Evolutionary conservation across 2,888 invertebrate genomes (phyloP).

Genomic region (Lomographa bimaculata): DNA sequence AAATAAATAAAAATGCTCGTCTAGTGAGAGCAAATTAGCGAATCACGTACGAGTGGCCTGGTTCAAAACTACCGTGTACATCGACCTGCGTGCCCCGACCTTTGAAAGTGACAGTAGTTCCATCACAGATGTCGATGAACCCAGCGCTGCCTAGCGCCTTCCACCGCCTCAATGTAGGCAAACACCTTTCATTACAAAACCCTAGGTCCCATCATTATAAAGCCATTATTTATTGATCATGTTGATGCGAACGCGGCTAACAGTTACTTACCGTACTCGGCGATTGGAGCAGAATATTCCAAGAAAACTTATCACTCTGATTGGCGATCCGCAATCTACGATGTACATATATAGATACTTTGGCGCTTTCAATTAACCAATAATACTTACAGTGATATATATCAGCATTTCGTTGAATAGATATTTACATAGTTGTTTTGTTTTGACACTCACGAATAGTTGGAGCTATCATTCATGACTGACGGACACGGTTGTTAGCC

Average conservation of each 20-base stretch:
- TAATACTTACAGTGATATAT: no score
- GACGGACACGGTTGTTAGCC: slow-evolving; percentile 9
- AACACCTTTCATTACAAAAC: slow-evolving; percentile 63
- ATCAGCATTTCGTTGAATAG: no score
- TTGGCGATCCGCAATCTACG: slow-evolving; percentile 18
- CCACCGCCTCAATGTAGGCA: slow-evolving; percentile 45
- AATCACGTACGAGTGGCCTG: no score
- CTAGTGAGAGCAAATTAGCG: neutral
- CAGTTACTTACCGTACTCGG: slow-evolving; percentile 37
- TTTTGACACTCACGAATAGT: slow-evolving; percentile 10
- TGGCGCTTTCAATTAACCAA: slow-evolving; percentile 15
- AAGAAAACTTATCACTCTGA: slow-evolving; percentile 31
- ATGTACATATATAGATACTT: slow-evolving; percentile 19
- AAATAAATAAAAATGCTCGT: no score
- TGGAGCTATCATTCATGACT: slow-evolving; percentile 11
- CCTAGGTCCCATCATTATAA: slow-evolving; percentile 60
- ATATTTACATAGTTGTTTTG: slow-evolving; percentile 14
- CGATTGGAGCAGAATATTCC: slow-evolving; percentile 24
- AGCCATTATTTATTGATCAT: slow-evolving; percentile 44
- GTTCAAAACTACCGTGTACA: slow-evolving; percentile 18
- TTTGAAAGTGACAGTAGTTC: slow-evolving; percentile 80
- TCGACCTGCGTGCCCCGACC: slow-evolving; percentile 63
- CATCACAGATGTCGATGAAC: slow-evolving; percentile 68
- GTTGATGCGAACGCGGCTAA: slow-evolving; percentile 46
- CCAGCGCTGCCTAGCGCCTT: slow-evolving; percentile 48